Conservation (phyloP, 2,797 vertebrate species). For the Poecilia picta region DNA sequence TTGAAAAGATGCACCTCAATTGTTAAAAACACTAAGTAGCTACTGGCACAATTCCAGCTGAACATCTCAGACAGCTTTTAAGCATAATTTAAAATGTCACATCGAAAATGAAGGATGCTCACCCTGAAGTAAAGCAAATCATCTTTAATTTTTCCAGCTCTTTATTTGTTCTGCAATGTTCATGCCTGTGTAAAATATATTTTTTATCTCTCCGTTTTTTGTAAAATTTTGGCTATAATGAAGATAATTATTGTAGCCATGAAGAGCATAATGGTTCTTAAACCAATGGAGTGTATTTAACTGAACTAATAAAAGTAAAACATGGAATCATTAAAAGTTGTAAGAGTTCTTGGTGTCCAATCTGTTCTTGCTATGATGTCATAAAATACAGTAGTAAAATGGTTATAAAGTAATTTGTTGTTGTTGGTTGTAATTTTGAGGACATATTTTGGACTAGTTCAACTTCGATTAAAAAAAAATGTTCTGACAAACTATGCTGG, state of each 20-base stretch:
- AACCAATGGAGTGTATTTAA: slow-evolving; percentile 18
- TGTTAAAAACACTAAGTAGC: background rate
- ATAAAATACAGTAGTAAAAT: background rate
- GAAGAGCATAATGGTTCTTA: slow-evolving; percentile 10
- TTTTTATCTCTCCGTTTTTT: background rate
- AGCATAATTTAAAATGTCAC: background rate
- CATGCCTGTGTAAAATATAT: slow-evolving; percentile 1
- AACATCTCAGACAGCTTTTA: background rate
- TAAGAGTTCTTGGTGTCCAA: background rate
- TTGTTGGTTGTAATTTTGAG: background rate
- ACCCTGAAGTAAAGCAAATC: background rate
- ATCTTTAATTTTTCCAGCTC: background rate
- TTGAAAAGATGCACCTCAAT: background rate
- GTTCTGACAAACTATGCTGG: background rate
- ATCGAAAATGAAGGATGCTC: background rate
- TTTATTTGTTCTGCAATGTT: background rate
- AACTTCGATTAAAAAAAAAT: background rate
- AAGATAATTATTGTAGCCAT: slow-evolving; percentile 13
- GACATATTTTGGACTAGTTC: background rate
- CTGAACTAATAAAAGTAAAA: slow-evolving; percentile 1
- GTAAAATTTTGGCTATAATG: slow-evolving; percentile 12
- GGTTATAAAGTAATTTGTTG: background rate
- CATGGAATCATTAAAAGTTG: background rate
- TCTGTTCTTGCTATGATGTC: background rate
- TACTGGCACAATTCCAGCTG: background rate